These are phyloP conservation scores for Morone chrysops DNA, from an alignment of 2,113 vertebrate species.

Conservation along the genomic window DNA sequence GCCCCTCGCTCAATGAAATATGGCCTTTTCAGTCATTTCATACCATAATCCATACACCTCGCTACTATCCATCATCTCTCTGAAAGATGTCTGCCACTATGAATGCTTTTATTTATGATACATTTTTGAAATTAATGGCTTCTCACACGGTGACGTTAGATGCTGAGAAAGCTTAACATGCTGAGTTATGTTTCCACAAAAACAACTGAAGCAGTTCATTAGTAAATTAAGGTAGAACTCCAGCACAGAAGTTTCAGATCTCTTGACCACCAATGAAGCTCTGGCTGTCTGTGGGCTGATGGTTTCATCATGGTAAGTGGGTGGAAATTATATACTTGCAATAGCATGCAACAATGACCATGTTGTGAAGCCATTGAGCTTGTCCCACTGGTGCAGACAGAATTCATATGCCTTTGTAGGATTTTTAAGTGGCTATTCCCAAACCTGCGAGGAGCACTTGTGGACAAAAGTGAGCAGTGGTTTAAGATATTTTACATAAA, in stretches of 20 bases:
- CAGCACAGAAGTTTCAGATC: conserved; percentile 24
- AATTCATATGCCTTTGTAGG: conserved; percentile 50
- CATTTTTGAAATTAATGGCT: conserved; percentile 63
- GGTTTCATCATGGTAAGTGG: conserved; percentile 60
- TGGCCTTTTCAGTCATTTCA: conserved; percentile 71
- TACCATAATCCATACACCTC: conserved; percentile 74
- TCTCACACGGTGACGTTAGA: conserved; percentile 38
- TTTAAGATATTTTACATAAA: background rate
- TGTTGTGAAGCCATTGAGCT: conserved; percentile 44
- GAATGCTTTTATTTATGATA: conserved; percentile 71
- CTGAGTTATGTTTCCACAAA: conserved; percentile 55
- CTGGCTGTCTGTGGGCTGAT: conserved; percentile 24
- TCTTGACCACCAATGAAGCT: conserved; percentile 55
- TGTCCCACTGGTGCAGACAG: conserved; percentile 33
- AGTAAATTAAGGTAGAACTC: conserved; percentile 55
- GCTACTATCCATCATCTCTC: conserved; percentile 79
- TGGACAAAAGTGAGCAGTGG: conserved; percentile 5
- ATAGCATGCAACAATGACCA: conserved; percentile 53
- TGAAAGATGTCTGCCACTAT: conserved; percentile 64
- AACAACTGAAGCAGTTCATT: conserved; percentile 36
- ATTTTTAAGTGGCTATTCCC: conserved; percentile 50
- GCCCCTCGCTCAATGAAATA: conserved; percentile 73
- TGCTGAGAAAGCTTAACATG: conserved; percentile 54
- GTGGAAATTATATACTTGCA: conserved; percentile 47
- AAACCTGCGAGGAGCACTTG: conserved; percentile 12